Evolutionary conservation across 2,797 vertebrate species (phyloP), one percentile per base, ranked within the genome.

Genomic region (Sciurus carolinensis): DNA sequence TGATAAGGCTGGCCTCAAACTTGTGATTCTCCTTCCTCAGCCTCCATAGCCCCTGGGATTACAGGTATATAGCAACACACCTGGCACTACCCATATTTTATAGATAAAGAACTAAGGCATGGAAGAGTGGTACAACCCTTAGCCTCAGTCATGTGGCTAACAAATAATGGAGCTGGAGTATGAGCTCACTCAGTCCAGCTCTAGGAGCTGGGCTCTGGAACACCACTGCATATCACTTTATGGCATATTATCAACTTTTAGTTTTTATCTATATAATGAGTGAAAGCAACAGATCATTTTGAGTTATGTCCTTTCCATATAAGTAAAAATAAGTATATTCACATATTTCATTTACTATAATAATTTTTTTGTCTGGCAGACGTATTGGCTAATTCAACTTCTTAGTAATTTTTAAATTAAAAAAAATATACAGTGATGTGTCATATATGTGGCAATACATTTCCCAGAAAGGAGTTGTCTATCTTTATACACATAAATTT

Each of bases 391-490:
- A 69, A 26, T 0, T 94, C 3, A 90, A 36, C 3, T 81, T 67
- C 24, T 85, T 67, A 72, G 54, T 83, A 77, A 47, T 33, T 80
- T 75, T 72, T 87, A 54, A 92, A 75, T 80, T 44, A 67, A 15
- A 59, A 71, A 72, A 96, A 82, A 8, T 26, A 3, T 73, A 18
- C 22, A 81, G 11, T 90, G 2, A 15, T 52, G 59, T 85, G 24
- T 82, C 26, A 72, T 64, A 42, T 47, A 52, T 47, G 0, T 47
- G 86, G 1, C 3, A 64, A 47, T 83, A 62, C 9, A 72, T 54
- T 88, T 88, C 84, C 3, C 17, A 86, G 5, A 88, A 33, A 92
- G 28, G 81, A 52, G 42, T 77, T 95, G 69, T 90, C 39, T 36
- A 36, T 80, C 4, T 76, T 90, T 87, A 82, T 39, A 44, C 4